Conservation (phyloP, 1,140 invertebrate species). For the Heliconius melpomene region DNA sequence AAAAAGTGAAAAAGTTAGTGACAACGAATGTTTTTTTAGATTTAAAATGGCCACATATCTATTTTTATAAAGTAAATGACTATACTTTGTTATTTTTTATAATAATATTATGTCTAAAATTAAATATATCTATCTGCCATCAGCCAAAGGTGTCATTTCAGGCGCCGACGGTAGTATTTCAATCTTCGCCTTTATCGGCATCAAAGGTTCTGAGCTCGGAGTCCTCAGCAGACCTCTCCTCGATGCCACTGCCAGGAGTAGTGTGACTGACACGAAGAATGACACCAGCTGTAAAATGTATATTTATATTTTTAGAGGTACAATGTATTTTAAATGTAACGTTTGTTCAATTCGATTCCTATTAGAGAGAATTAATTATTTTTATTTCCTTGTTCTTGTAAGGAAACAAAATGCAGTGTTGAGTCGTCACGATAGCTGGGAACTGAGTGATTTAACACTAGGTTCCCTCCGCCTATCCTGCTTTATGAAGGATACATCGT, state of each 20-base stretch:
- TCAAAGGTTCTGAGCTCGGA: constrained; percentile 5
- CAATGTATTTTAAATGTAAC: too few relatives aligned
- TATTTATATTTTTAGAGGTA: not conserved
- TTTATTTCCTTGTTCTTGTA: too few relatives aligned
- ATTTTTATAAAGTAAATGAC: not conserved
- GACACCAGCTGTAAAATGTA: constrained; percentile 43
- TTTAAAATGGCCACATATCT: not conserved
- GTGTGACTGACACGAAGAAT: constrained; percentile 42
- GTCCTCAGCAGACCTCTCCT: constrained; percentile 35
- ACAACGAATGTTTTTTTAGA: too few relatives aligned
- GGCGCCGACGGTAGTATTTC: constrained; percentile 30
- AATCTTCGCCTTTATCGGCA: constrained; percentile 31
- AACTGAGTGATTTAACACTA: too few relatives aligned
- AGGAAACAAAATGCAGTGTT: too few relatives aligned
- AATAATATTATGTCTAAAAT: not conserved
- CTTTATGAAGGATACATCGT: too few relatives aligned
- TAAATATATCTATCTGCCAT: constrained; percentile 13
- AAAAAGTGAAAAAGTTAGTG: too few relatives aligned
- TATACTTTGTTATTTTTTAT: not conserved
- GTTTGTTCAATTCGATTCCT: too few relatives aligned
- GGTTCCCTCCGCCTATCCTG: too few relatives aligned
- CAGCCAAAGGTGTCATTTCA: constrained; percentile 39
- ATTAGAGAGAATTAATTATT: too few relatives aligned
- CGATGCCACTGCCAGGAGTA: constrained; percentile 38
- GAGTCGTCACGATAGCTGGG: too few relatives aligned